Evolutionary conservation across 1,140 invertebrate genomes (phyloP), one percentile per base, ranked within the genome.

Genomic region (Neodiprion fabricii): DNA sequence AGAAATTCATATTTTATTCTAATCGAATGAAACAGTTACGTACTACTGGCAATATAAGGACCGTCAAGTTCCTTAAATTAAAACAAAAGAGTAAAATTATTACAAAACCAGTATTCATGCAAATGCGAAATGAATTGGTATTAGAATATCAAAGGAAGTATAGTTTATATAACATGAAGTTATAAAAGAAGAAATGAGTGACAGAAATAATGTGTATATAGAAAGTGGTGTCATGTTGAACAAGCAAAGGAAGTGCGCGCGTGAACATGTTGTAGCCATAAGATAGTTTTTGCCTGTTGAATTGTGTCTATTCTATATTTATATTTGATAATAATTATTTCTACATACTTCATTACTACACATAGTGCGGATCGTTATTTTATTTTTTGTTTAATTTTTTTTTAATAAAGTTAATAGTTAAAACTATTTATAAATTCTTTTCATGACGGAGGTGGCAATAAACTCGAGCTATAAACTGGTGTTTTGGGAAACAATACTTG

Each of bases 231-330:
- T 76, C 79, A 76, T 78, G 74, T 81, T 50, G 79, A 81, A 74
- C 78, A 77, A 75, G 69, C 79, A 76, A 53, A 77, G 74, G 77
- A 75, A 72, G 71, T 74, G 69, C 12, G 73, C 28, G 73, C 53
- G 53, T 71, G 50, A 67, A 71, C n/a, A n/a, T 69, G 67, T 69
- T 21, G 28, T 70, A 72, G 70, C 68, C 72, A 72, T 77, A 77
- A 81, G 76, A 82, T 83, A 81, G 74, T 83, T 86, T 85, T 84
- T 81, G 80, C 77, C 82, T 85, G 81, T 85, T 86, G 78, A 85
- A 85, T 83, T 80, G 72, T 82, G 78, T 83, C 79, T 87, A 83
- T 84, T 85, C 80, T 84, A 83, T 82, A 81, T 87, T 85, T 84
- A 82, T 83, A 83, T 84, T 85, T 84, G 78, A 83, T 81, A 81